Evolutionary conservation across 1,140 invertebrate species (phyloP).

Genomic region (Chelonus insularis): DNA sequence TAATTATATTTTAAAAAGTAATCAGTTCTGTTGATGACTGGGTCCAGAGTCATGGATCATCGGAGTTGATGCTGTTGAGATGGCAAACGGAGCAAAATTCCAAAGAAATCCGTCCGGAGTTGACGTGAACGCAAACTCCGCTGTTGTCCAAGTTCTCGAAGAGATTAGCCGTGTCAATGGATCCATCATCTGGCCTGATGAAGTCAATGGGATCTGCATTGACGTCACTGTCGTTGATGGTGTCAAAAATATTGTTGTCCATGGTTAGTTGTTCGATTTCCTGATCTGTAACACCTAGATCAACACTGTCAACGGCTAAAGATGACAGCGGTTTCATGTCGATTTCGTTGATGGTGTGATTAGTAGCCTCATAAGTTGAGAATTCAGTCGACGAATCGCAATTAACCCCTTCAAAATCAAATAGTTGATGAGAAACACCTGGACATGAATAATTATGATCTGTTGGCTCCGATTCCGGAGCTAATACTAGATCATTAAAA

Average conservation of each 20-base stretch:
- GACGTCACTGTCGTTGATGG: conserved; percentile 10
- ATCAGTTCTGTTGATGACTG: not conserved
- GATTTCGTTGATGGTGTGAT: too few relatives aligned
- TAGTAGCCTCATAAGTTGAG: not conserved
- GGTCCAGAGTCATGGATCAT: conserved; percentile 1
- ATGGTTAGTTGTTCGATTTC: not conserved
- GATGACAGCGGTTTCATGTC: conserved; percentile 15
- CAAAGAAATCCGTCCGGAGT: conserved; percentile 59
- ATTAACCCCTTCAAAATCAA: conserved; percentile 25
- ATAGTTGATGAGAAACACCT: conserved; percentile 7
- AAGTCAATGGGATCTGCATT: conserved; percentile 28
- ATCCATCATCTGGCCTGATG: conserved; percentile 3
- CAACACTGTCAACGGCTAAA: not conserved
- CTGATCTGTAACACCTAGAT: not conserved
- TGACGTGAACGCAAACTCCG: conserved; percentile 63
- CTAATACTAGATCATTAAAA: not conserved
- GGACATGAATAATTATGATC: conserved; percentile 13
- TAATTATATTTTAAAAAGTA: too few relatives aligned
- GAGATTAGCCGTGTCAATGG: conserved; percentile 24
- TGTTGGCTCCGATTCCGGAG: not conserved
- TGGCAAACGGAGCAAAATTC: conserved; percentile 61
- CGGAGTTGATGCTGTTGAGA: conserved; percentile 39
- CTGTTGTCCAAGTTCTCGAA: conserved; percentile 33
- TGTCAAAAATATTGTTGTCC: not conserved
- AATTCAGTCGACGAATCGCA: not conserved